Conservation (phyloP, 2,113 vertebrate species). For the Oostethus manadensis region DNA sequence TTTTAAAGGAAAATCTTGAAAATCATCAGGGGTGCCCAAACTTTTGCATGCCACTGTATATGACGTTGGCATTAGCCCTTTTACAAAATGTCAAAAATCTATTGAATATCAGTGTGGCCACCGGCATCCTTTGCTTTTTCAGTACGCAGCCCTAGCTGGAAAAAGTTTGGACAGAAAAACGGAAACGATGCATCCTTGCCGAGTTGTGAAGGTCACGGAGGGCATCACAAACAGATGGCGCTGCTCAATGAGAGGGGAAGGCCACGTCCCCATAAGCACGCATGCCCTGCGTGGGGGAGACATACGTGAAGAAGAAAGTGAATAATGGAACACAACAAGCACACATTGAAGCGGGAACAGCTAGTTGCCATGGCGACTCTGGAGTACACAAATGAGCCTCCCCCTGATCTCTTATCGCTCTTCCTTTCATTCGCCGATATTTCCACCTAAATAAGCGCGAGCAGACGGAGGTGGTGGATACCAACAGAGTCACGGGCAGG, state of each 20-base stretch:
- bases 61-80: too few species aligned
- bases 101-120: too few species aligned
- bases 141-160: too few species aligned
- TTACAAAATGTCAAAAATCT: too few species aligned
- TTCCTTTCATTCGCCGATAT: slow-evolving; percentile 8
- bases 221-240: slow-evolving; percentile 34
- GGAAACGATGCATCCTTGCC: slow-evolving; percentile 16
- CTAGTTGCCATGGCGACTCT: slow-evolving; percentile 65
- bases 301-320: slow-evolving; percentile 44
- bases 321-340: slow-evolving; percentile 49
- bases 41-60: too few species aligned
- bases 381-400: slow-evolving; percentile 53
- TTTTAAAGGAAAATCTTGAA: too few species aligned
- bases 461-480: background rate
- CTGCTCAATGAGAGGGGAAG: slow-evolving; percentile 43
- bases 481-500: too few species aligned
- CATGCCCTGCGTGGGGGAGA: slow-evolving; percentile 20
- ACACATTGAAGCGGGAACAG: slow-evolving; percentile 38
- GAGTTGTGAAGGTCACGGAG: slow-evolving; percentile 30
- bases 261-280: slow-evolving; percentile 6
- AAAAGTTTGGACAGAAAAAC: slow-evolving; percentile 2
- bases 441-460: background rate
- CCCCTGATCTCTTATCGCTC: slow-evolving; percentile 18
- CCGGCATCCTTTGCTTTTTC: too few species aligned
- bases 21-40: too few species aligned